phyloP scores from a whole-genome alignment of 2,888 invertebrate genomes.

The Nezara viridula region DNA sequence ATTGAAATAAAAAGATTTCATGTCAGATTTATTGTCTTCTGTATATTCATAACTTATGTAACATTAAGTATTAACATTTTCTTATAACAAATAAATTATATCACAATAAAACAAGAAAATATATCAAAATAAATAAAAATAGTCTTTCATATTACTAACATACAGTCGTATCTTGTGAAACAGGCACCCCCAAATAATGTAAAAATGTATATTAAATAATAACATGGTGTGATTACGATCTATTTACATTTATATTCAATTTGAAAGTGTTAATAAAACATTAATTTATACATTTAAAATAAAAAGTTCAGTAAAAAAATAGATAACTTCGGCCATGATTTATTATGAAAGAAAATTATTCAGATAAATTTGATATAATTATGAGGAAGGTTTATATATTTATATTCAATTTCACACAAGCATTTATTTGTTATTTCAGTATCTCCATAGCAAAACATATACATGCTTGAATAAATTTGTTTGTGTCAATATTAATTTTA shows the following conservation, averaged over 20 bases:
- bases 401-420: neutral
- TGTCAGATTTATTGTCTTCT: slow-evolving; percentile 42
- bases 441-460: neutral
- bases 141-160: slow-evolving; percentile 10
- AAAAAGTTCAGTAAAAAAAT: neutral
- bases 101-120: slow-evolving; percentile 27
- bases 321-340: neutral
- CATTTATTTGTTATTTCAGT: neutral
- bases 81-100: slow-evolving; percentile 46
- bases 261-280: neutral
- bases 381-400: neutral
- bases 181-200: neutral
- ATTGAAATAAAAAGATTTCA: neutral
- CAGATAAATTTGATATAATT: neutral
- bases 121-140: slow-evolving; percentile 36
- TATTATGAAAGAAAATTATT: neutral
- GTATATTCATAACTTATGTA: slow-evolving; percentile 15
- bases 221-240: neutral
- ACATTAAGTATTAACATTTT: slow-evolving; percentile 22
- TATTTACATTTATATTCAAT: neutral
- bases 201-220: neutral
- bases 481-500: neutral
- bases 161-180: slow-evolving; percentile 9
- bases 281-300: neutral
- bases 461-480: neutral